Evolutionary conservation across 2,888 invertebrate genomes (phyloP), one percentile per base, ranked within the genome.

Genomic region (Tenthredo mesomela): DNA sequence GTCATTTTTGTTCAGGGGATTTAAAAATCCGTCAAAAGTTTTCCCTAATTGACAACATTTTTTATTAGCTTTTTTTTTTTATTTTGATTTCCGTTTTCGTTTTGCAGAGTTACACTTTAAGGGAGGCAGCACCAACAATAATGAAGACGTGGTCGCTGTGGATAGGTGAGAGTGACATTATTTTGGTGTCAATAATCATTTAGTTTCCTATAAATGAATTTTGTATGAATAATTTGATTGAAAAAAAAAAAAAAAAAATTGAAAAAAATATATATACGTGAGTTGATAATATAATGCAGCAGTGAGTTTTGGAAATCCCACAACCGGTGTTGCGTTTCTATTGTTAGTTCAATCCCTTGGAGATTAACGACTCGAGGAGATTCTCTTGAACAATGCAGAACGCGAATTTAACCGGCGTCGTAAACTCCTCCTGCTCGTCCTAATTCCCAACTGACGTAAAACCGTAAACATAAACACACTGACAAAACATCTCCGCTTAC

Each of bases 61-160:
- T 43, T 37, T 15, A 43, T 43, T 54, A 7, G 18, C 61, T 10
- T 21, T 40, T 37, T 40, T 47, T 33, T 78, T 78, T 33, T 54
- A 75, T 67, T 37, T 67, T 29, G n/a, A n/a, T 29, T 29, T 29
- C 2, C 2, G 29, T 29, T 29, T 33, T 61, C 70, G 75, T 85
- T 80, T 86, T 78, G 43, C 88, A 88, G 86, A 73, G 85, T 85
- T 82, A 85, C 85, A 88, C 88, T 82, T 88, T 87, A 88, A 90
- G 89, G 88, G 88, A 87, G 89, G 88, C 88, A 87, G 89, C 89
- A 87, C 85, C 89, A 88, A 89, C 89, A 89, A 90, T 88, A 87
- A 92, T 92, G 92, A 91, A 88, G 89, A 88, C 90, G 90, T 90
- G 90, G 90, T 90, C 91, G 88, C 89, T 92, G 88, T 90, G 89